Percentiles rank a stretch among this genome's conserved stretches.
Conservation (phyloP, 2,888 invertebrate genomes). For the Luperina testacea region DNA sequence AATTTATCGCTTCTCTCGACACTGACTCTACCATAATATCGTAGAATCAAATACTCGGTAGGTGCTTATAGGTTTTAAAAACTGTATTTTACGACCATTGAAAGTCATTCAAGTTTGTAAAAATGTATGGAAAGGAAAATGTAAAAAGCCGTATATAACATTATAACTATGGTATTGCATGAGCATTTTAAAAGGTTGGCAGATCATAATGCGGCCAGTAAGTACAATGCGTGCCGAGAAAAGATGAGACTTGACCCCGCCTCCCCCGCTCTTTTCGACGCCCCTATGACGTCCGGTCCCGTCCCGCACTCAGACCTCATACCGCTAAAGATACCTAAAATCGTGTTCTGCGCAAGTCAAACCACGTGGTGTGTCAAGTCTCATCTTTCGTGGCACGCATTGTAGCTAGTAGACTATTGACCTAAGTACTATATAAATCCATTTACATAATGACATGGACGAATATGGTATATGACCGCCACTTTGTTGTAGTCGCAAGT, state of each 20-base stretch:
- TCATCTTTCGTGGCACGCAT: no score
- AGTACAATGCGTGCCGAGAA: no score
- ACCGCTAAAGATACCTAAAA: no score
- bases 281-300: no score
- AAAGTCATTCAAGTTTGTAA: background rate
- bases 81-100: conserved; percentile 7
- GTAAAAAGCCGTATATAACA: background rate
- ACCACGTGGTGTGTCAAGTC: no score
- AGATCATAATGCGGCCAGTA: background rate
- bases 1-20: background rate
- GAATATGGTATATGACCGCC: background rate
- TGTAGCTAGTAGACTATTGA: background rate
- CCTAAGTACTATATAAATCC: background rate
- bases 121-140: background rate
- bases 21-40: background rate
- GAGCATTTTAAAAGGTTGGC: background rate
- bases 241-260: no score
- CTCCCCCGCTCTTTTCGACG: no score
- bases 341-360: no score
- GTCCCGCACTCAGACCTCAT: no score
- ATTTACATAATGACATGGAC: background rate
- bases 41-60: background rate
- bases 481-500: background rate
- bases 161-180: background rate
- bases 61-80: background rate